Conservation (phyloP, 2,888 invertebrate genomes). For the Heterodera filipjevi region DNA sequence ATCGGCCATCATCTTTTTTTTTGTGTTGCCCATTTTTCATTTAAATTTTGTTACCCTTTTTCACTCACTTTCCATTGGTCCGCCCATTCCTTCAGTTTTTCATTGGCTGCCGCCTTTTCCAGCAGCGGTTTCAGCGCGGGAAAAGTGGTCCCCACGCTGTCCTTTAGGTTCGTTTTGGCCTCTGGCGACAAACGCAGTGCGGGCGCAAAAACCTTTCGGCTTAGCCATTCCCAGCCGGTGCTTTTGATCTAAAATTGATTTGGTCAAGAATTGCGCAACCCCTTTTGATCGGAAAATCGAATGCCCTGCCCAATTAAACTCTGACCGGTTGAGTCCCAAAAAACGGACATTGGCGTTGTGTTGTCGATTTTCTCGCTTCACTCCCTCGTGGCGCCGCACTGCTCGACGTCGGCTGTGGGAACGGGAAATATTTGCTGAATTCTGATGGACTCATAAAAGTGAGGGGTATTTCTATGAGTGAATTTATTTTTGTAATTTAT, state of each 20-base stretch:
- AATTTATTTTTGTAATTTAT: no score
- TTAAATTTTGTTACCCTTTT: not conserved
- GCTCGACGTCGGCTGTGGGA: no score
- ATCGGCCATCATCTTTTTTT: constrained; percentile 9
- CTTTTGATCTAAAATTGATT: not conserved
- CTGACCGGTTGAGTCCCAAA: no score
- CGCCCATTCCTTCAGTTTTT: constrained; percentile 15
- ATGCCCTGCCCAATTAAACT: no score
- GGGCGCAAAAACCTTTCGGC: not conserved
- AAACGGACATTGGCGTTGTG: no score
- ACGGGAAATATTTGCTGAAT: no score
- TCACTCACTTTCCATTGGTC: constrained; percentile 1
- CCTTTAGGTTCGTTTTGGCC: not conserved
- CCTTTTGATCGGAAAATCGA: no score
- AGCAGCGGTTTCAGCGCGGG: not conserved
- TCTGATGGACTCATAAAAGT: no score
- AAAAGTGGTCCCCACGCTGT: not conserved
- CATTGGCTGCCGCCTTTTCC: not conserved
- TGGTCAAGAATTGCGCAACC: not conserved
- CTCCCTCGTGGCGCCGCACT: no score
- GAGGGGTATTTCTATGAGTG: no score
- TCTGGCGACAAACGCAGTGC: not conserved
- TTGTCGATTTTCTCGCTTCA: no score
- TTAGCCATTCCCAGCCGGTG: not conserved
- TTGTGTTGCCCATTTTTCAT: not conserved